Evolutionary conservation across 2,888 invertebrate species (phyloP).

Genomic region (Pristionchus fissidentatus): DNA sequence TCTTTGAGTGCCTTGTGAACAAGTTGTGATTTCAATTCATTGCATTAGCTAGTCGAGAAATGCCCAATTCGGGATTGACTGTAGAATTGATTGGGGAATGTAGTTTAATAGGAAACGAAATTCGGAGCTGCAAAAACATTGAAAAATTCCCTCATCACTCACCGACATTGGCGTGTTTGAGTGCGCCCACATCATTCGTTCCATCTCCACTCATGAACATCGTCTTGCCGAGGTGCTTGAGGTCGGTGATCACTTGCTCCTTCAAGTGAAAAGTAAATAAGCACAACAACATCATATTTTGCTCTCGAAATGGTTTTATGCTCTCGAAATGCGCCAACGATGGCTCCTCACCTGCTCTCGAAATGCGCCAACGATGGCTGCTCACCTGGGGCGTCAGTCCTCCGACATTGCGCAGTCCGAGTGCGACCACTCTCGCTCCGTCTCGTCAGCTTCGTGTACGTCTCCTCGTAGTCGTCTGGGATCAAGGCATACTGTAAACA

Average conservation of each 20-base stretch:
- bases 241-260: slow-evolving; percentile 90
- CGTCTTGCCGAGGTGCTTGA: slow-evolving; percentile 89
- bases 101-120: not conserved
- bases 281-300: not conserved
- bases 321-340: too few relatives aligned
- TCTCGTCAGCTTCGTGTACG: slow-evolving; percentile 90
- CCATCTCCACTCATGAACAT: slow-evolving; percentile 99
- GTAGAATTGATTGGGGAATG: too few relatives aligned
- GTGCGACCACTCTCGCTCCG: slow-evolving; percentile 94
- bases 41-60: too few relatives aligned
- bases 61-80: too few relatives aligned
- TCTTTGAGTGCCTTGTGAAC: too few relatives aligned
- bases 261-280: slow-evolving; percentile 58
- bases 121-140: not conserved
- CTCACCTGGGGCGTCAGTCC: slow-evolving; percentile 51
- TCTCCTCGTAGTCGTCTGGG: slow-evolving; percentile 83
- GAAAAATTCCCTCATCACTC: slow-evolving; percentile 45
- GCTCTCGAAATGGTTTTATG: not conserved
- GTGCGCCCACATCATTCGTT: slow-evolving; percentile 98
- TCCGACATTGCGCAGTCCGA: slow-evolving; percentile 87
- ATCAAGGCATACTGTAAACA: slow-evolving; percentile 79
- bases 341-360: too few relatives aligned
- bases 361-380: not conserved
- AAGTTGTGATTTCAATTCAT: too few relatives aligned
- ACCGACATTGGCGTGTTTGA: slow-evolving; percentile 96